A percentile compares a stretch with the other conserved stretches of the same genome.
Evolutionary conservation across 2,113 vertebrate genomes (phyloP).

Genomic region (Sapayoa aenigma): DNA sequence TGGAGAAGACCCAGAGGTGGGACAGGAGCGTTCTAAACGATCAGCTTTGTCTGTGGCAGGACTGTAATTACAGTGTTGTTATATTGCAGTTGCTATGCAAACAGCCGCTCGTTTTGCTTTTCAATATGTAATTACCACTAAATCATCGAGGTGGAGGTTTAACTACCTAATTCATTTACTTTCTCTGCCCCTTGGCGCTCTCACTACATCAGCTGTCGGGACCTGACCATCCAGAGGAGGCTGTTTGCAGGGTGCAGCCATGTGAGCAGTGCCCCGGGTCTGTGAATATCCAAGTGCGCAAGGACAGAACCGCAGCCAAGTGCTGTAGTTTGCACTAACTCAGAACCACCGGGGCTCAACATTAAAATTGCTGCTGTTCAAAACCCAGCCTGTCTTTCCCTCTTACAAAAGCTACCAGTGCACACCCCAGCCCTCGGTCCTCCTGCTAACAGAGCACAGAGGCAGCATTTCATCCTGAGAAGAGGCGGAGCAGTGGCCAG

Average conservation of each 20-base stretch:
- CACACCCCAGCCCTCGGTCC: background rate
- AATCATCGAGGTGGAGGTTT: constrained; percentile 32
- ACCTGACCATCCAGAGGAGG: background rate
- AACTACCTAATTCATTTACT: background rate
- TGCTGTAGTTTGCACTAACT: background rate
- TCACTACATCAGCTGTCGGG: background rate
- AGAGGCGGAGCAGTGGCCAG: background rate
- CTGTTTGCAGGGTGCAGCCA: background rate
- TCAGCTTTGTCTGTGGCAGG: background rate
- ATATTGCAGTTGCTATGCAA: constrained; percentile 35
- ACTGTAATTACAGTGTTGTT: constrained; percentile 3
- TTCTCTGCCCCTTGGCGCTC: background rate
- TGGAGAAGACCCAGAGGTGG: background rate
- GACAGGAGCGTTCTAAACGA: background rate
- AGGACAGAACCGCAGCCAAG: background rate
- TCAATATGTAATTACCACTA: constrained; percentile 28
- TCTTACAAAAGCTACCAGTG: background rate
- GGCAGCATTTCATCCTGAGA: background rate
- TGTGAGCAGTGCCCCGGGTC: background rate
- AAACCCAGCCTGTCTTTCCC: background rate
- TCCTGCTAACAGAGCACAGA: background rate
- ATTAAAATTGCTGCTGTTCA: background rate
- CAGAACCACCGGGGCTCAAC: background rate
- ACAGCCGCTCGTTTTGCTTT: background rate
- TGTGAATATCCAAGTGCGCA: background rate